Percentiles rank a stretch among this genome's conserved stretches.
phyloP scores from a whole-genome alignment of 2,888 invertebrate species.

The Halocaridina rubra region DNA sequence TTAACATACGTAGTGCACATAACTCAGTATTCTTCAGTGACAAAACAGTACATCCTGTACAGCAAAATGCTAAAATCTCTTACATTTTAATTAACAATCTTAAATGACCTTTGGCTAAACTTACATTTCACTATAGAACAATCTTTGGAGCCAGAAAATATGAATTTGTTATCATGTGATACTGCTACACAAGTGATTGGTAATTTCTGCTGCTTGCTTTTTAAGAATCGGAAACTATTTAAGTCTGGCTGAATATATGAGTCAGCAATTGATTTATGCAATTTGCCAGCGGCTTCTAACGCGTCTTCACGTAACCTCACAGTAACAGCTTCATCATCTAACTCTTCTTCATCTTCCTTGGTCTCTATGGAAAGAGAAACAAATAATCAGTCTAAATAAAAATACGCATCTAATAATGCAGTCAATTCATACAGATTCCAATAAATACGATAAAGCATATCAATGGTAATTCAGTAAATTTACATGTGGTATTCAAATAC shows the following conservation, averaged over 20 bases:
- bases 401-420: too few relatives aligned
- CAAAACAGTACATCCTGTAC: too few relatives aligned
- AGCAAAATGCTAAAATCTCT: neutral
- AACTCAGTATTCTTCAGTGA: too few relatives aligned
- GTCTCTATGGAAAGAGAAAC: slow-evolving; percentile 66
- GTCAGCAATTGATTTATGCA: slow-evolving; percentile 81
- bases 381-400: too few relatives aligned
- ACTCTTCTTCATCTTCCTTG: slow-evolving; percentile 75
- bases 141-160: slow-evolving; percentile 90
- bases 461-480: too few relatives aligned
- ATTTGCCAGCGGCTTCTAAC: slow-evolving; percentile 85
- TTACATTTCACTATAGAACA: slow-evolving; percentile 87
- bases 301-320: slow-evolving; percentile 85
- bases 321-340: slow-evolving; percentile 76
- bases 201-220: slow-evolving; percentile 82
- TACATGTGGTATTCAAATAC: too few relatives aligned
- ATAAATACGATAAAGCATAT: too few relatives aligned
- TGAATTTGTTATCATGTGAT: slow-evolving; percentile 77
- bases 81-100: neutral
- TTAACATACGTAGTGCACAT: too few relatives aligned
- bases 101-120: too few relatives aligned
- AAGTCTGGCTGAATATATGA: slow-evolving; percentile 70
- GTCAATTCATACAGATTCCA: too few relatives aligned
- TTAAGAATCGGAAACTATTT: slow-evolving; percentile 72
- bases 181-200: slow-evolving; percentile 85